Base-by-base conservation (phyloP, 2,113 vertebrate species). In the Empidonax traillii region DNA sequence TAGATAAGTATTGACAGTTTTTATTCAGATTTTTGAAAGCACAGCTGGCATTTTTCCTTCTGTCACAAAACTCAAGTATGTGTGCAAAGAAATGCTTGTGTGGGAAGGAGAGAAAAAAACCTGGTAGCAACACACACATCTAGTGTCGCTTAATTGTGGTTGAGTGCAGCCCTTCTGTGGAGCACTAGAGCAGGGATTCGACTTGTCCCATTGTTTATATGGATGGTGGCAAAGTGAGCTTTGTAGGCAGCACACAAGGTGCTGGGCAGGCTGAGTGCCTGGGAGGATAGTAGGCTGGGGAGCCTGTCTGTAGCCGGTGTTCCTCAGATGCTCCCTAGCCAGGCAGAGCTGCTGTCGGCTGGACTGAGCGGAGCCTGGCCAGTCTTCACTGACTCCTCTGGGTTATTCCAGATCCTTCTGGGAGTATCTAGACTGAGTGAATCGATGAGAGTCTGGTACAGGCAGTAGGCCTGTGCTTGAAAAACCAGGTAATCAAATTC, bases 381-480 rank as follows among this genome's bases (percentile, higher is more conserved):
- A 19, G 8, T 21, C 52, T 74, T 67, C 46, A 8, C 27, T 7
- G 21, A 8, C 33, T 69, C 44, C 8, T 46, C 1, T 1, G 13
- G 3, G 5, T 47, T 90, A 35, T 43, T 66, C 37, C 21, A n/a
- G n/a, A 27, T 58, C 51, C 46, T 17, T 18, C 43, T 8, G 3
- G 21, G 20, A 18, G 1, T 67, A 68, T 46, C 15, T 12, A 8
- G 67, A 23, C 61, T 24, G 41, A 35, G 9, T 46, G 62, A 49
- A 49, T 21, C 0, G 0, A 8, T 17, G 20, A n/a, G 16, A 41
- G 12, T 27, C 37, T 33, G 52, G 25, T 10, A 62, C 13, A 21
- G 52, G 73, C 30, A 39, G 6, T 10, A n/a, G 28, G 4, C 11
- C 1, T 49, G 23, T 76, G 13, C 41, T 65, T 88, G 33, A 52